Conservation (phyloP, 2,888 invertebrate species). For the Cheilosia impressa region DNA sequence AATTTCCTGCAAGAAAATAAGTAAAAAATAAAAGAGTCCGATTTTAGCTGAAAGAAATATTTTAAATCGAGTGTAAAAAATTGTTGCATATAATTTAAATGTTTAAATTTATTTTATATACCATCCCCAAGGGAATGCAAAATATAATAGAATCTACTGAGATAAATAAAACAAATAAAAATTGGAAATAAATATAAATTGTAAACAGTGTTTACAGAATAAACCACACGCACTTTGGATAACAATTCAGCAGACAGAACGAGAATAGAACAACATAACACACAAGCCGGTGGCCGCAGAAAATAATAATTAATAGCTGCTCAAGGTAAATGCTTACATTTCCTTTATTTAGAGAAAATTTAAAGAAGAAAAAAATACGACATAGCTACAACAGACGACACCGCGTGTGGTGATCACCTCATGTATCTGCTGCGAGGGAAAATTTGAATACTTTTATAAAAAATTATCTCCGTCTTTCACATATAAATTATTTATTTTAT, state of each 20-base stretch:
- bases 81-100: not conserved
- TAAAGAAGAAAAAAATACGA: not conserved
- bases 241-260: conserved; percentile 39
- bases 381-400: not conserved
- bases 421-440: not conserved
- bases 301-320: conserved; percentile 50
- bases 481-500: conserved; percentile 37
- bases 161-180: conserved; percentile 17
- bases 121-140: conserved; percentile 11
- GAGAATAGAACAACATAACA: not conserved
- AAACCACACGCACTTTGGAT: conserved; percentile 61
- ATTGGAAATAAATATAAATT: conserved; percentile 1
- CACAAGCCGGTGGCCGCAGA: conserved; percentile 51
- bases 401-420: conserved; percentile 7
- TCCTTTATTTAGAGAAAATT: conserved; percentile 27
- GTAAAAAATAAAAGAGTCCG: not conserved
- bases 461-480: conserved; percentile 15
- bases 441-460: not conserved
- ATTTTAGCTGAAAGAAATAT: not conserved
- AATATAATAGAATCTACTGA: conserved; percentile 24
- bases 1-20: conserved; percentile 2
- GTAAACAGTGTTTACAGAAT: conserved; percentile 5
- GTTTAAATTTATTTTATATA: conserved; percentile 33
- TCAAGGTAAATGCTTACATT: conserved; percentile 61
- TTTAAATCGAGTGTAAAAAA: too few species aligned